Conservation (phyloP, 2,797 vertebrate species). For the Coregonus suidteri region DNA sequence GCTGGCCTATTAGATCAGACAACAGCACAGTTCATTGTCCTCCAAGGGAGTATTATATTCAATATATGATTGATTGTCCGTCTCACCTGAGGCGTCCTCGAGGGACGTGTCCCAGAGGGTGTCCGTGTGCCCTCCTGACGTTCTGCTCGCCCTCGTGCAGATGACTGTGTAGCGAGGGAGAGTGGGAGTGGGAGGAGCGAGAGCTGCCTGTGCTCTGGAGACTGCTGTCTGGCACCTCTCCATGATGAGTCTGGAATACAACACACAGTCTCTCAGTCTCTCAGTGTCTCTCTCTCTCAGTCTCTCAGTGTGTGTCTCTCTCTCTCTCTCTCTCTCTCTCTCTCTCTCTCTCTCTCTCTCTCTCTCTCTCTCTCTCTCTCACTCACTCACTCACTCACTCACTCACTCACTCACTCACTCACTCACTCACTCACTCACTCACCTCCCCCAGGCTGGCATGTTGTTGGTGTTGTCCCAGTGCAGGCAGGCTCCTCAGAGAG, state of each 20-base stretch:
- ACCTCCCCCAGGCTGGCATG: conserved; percentile 80
- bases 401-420: too few relatives aligned
- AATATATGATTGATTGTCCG: neutral
- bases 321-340: neutral
- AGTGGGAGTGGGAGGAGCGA: conserved; percentile 85
- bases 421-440: neutral
- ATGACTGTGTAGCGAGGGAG: conserved; percentile 85
- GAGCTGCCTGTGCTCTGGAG: conserved; percentile 83
- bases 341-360: neutral
- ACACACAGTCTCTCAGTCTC: neutral
- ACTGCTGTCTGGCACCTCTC: conserved; percentile 81
- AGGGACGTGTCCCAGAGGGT: conserved; percentile 67
- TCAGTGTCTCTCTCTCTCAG: too few relatives aligned
- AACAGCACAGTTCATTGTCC: neutral
- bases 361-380: neutral
- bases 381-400: too few relatives aligned
- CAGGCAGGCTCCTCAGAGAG: conserved; percentile 89
- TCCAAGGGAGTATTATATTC: neutral
- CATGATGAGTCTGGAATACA: conserved; percentile 64
- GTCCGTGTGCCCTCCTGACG: conserved; percentile 78
- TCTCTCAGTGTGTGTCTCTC: too few relatives aligned
- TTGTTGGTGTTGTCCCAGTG: conserved; percentile 80
- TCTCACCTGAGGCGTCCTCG: conserved; percentile 86
- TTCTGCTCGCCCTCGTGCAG: conserved; percentile 86
- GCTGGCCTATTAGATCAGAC: neutral